These are phyloP conservation scores for Wiebesia pumilae DNA, from an alignment of 1,140 invertebrate genomes.

Conservation along the genomic window DNA sequence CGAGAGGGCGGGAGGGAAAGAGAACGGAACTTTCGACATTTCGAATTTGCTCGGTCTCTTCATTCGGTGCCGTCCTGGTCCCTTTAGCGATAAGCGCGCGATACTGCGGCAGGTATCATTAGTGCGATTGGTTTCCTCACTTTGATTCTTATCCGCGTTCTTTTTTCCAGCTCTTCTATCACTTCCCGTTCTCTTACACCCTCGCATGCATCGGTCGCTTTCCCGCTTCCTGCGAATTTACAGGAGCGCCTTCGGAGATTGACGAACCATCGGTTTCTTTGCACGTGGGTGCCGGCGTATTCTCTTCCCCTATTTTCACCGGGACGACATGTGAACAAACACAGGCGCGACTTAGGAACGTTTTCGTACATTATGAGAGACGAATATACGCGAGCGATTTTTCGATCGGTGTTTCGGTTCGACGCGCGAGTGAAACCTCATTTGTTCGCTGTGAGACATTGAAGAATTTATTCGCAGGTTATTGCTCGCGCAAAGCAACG, in stretches of 20 bases:
- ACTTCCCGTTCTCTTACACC: neutral
- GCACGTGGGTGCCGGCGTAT: neutral
- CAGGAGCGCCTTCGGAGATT: constrained; percentile 12
- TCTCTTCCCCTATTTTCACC: neutral
- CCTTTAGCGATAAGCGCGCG: constrained; percentile 44
- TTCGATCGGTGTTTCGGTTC: neutral
- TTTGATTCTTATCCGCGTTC: constrained; percentile 46
- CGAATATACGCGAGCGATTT: neutral
- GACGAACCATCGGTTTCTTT: constrained; percentile 17
- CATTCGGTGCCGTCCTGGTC: neutral
- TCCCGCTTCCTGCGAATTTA: neutral
- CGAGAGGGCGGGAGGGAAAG: neutral
- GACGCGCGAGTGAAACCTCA: neutral
- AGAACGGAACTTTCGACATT: constrained; percentile 46
- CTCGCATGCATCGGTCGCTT: neutral
- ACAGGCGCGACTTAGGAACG: neutral
- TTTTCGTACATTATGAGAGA: neutral
- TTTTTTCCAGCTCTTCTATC: neutral
- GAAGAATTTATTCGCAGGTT: constrained; percentile 21
- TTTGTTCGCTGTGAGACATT: neutral
- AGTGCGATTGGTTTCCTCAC: constrained; percentile 52
- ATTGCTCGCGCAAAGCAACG: neutral
- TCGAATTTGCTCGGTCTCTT: constrained; percentile 35
- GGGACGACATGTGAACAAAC: neutral
- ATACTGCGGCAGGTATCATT: constrained; percentile 51